Evolutionary conservation across 1,140 invertebrate species (phyloP).

Genomic region (Catajapyx aquilonaris): DNA sequence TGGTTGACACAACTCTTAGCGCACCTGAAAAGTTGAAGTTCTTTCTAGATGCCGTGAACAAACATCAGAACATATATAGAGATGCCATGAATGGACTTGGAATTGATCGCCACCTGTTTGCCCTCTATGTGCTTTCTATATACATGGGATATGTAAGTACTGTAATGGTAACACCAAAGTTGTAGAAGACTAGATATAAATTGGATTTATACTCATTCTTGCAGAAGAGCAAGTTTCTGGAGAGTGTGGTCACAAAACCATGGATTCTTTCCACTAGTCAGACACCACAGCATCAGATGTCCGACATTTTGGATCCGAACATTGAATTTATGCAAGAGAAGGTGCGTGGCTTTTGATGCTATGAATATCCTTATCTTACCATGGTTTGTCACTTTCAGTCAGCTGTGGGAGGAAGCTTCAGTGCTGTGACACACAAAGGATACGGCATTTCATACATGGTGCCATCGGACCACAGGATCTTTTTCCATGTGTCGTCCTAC

Average conservation of each 20-base stretch:
- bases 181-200: not conserved
- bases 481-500: slow-evolving; percentile 29
- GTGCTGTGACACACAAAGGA: slow-evolving; percentile 28
- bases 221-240: slow-evolving; percentile 25
- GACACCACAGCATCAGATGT: slow-evolving; percentile 28
- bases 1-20: slow-evolving; percentile 15
- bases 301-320: slow-evolving; percentile 22
- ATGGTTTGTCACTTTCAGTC: slow-evolving; percentile 12
- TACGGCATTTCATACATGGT: slow-evolving; percentile 31
- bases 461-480: slow-evolving; percentile 25
- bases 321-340: slow-evolving; percentile 20
- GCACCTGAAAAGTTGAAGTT: slow-evolving; percentile 13
- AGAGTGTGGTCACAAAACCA: slow-evolving; percentile 22
- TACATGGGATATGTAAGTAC: slow-evolving; percentile 25
- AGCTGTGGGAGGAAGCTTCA: slow-evolving; percentile 28
- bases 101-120: slow-evolving; percentile 31
- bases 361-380: too few species aligned
- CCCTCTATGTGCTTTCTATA: slow-evolving; percentile 27
- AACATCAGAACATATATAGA: slow-evolving; percentile 21
- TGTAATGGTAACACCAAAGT: not conserved
- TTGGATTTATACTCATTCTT: too few species aligned
- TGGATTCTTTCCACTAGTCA: slow-evolving; percentile 31
- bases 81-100: slow-evolving; percentile 24
- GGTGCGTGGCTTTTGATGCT: slow-evolving; percentile 11
- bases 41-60: slow-evolving; percentile 15